Base-by-base conservation (phyloP, 1,140 invertebrate genomes). In the Microplitis mediator region DNA sequence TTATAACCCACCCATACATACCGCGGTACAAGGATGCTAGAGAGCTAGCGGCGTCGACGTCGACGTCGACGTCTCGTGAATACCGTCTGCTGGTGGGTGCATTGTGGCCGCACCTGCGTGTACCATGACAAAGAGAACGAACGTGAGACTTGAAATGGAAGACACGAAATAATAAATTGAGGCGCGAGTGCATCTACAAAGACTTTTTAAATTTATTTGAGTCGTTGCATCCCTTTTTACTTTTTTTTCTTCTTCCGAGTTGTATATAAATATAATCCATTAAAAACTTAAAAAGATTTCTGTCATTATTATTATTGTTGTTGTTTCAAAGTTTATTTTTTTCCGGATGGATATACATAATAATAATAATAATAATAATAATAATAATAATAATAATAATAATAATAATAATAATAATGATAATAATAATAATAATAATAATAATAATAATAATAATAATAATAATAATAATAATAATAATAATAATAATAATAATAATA, bases 61-160 rank as follows among this genome's bases (percentile, higher is more conserved):
- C 36, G 69, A 34, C 61, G 45, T 66, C 64, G 70, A 56, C 71
- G 69, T 56, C 39, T 45, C 45, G 74, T 80, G 75, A 79, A 82
- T 80, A 76, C 75, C 75, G 77, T 77, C 74, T 79, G 74, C 67
- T 61, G 62, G 62, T 64, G 69, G 69, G 62, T 76, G 76, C 74
- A 81, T 81, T 79, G 80, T 82, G 75, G 69, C 69, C 76, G 74
- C 78, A 81, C 79, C 79, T 81, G 80, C 78, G 76, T 67, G 60
- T 76, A 73, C 65, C 39, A 56, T 71, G 58, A 79, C 35, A 60
- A 54, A 66, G 34, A 71, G 65, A 54, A 69, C 58, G 64, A 71
- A 71, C 52, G 56, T 61, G 64, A 67, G 66, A 68, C 16, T 63
- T 13, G 39, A 69, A 39, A 51, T 65, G 45, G 67, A 70, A 36